Evolutionary conservation across 2,888 invertebrate species (phyloP), one percentile per base, ranked within the genome.

Genomic region (Dasysyrphus tricinctus): DNA sequence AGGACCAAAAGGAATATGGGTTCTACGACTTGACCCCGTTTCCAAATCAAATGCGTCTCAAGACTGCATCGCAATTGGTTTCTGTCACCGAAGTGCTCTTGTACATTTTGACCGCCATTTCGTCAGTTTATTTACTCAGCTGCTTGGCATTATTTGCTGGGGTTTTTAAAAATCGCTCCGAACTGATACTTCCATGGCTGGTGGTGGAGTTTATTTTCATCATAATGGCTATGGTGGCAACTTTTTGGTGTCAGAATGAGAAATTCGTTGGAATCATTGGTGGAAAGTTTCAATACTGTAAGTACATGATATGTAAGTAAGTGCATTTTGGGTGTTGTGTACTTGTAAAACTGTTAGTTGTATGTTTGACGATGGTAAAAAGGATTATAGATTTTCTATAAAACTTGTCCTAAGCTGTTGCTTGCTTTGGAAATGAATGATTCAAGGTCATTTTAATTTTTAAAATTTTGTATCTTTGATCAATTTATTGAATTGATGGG

Each of bases 1-100:
- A 91, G 79, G 93, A 93, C 88, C 92, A 93, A 77, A 91, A 91
- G 87, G 92, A 92, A 47, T 91, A 90, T 70, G 92, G 91, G 5
- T 92, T 91, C 86, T 92, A 92, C 49, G 91, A 91, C 47, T 90
- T 91, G 90, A 89, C 90, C 11, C 91, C 91, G 1, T 90, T 91
- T 56, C 89, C 91, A 76, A 92, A 92, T 84, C 91, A 92, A 77
- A 82, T 91, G 78, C 90, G 92, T 8, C 86, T 92, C 39, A 90
- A 90, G 42, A 90, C 90, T 14, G 92, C 92, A 0, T 89, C 91
- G 7, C 88, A 91, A 73, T 82, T 92, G 81, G 92, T 91, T 3
- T 90, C 91, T 32, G 90, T 91, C 32, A 92, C 92, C 14, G 91
- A 92, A 72, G 88, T 90, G 63, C 84, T 90, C 0, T 89, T 92